Evolutionary conservation across 2,888 invertebrate species (phyloP).

Genomic region (Laothoe populi): DNA sequence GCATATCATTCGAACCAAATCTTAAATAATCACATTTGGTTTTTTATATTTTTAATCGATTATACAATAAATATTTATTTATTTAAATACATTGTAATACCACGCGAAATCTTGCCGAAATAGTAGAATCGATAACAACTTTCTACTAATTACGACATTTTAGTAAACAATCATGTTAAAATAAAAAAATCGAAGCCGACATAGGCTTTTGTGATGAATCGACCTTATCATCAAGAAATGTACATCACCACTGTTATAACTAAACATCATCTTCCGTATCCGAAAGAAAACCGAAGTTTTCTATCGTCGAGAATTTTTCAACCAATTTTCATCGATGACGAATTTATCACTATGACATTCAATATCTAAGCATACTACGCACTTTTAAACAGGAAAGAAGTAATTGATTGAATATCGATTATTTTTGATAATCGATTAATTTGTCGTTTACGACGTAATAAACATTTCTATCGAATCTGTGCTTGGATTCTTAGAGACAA

Average conservation of each 20-base stretch:
- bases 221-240: background rate
- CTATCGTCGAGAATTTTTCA: background rate
- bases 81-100: slow-evolving; percentile 32
- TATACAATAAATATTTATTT: slow-evolving; percentile 30
- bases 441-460: background rate
- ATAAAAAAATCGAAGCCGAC: background rate
- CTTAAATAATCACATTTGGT: slow-evolving; percentile 51
- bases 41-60: slow-evolving; percentile 45
- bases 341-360: background rate
- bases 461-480: background rate
- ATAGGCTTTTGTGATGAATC: background rate
- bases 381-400: background rate
- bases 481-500: background rate
- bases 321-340: background rate
- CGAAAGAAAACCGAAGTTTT: background rate
- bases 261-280: background rate
- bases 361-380: background rate
- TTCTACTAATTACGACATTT: slow-evolving; percentile 18
- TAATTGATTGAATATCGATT: background rate
- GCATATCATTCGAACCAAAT: slow-evolving; percentile 39
- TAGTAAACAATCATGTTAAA: slow-evolving; percentile 17
- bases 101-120: slow-evolving; percentile 11
- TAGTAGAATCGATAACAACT: background rate
- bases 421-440: background rate
- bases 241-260: background rate